Conservation (phyloP, 2,113 vertebrate genomes). For the Lepus europaeus region DNA sequence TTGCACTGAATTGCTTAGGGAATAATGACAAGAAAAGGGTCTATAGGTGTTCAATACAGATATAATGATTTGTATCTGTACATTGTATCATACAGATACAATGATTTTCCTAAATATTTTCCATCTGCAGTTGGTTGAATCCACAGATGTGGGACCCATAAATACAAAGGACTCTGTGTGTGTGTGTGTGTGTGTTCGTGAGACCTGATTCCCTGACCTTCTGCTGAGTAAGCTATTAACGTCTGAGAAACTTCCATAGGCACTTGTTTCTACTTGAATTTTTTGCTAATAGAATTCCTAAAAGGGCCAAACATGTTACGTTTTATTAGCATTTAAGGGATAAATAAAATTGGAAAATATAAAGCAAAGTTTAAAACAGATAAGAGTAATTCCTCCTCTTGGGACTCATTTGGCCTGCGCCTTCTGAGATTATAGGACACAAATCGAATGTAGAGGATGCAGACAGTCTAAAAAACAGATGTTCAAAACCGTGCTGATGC, state of each 20-base stretch:
- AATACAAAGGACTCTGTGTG: neutral
- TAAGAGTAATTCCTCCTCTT: conserved; percentile 12
- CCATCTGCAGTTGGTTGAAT: too few species aligned
- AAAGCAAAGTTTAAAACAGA: conserved; percentile 29
- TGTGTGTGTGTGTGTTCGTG: neutral
- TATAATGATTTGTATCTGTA: neutral
- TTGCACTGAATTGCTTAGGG: too few species aligned
- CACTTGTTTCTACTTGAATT: conserved; percentile 10
- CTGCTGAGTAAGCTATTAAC: neutral
- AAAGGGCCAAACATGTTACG: neutral
- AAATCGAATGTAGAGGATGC: neutral
- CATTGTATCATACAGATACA: neutral
- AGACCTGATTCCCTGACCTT: neutral
- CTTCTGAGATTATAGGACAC: conserved; percentile 19
- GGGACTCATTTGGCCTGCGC: neutral
- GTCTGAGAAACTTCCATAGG: neutral
- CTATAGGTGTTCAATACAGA: too few species aligned
- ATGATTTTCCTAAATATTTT: neutral
- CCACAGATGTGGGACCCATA: too few species aligned
- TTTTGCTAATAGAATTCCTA: neutral
- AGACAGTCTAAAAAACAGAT: conserved; percentile 39
- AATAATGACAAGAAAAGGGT: too few species aligned
- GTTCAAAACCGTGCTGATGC: neutral
- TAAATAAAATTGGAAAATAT: conserved; percentile 10
- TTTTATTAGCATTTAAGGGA: conserved; percentile 53